These are phyloP conservation scores for Xiphophorus hellerii DNA, from an alignment of 2,113 vertebrate genomes.

Conservation along the genomic window DNA sequence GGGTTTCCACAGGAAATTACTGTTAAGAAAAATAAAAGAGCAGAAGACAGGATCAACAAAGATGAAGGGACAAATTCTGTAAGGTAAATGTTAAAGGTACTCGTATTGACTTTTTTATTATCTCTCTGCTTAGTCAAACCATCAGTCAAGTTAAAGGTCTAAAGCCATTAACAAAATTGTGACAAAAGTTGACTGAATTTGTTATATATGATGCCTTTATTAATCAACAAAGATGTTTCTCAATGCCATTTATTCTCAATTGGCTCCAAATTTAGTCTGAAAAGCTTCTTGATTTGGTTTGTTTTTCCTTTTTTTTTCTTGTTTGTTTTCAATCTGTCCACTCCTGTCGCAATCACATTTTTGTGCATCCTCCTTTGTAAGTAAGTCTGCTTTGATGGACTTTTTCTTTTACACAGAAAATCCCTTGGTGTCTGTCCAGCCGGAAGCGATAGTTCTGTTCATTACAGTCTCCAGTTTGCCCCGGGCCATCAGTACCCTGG, in stretches of 20 bases:
- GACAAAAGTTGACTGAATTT: neutral
- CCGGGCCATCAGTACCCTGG: conserved; percentile 51
- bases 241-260: neutral
- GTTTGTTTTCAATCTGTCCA: conserved; percentile 14
- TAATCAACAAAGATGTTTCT: neutral
- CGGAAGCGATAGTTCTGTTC: conserved; percentile 58
- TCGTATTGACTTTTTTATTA: neutral
- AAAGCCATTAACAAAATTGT: neutral
- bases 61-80: neutral
- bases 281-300: neutral
- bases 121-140: neutral
- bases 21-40: conserved; percentile 55
- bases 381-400: conserved; percentile 54
- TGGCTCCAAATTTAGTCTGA: neutral
- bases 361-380: conserved; percentile 41
- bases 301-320: neutral
- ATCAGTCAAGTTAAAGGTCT: neutral
- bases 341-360: conserved; percentile 9
- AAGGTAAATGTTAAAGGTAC: neutral
- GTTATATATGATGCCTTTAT: neutral
- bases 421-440: conserved; percentile 52
- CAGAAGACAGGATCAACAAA: neutral
- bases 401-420: conserved; percentile 46
- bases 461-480: conserved; percentile 73
- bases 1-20: conserved; percentile 97